Conservation (phyloP, 2,797 vertebrate genomes). For the Lepilemur septentrionalis region DNA sequence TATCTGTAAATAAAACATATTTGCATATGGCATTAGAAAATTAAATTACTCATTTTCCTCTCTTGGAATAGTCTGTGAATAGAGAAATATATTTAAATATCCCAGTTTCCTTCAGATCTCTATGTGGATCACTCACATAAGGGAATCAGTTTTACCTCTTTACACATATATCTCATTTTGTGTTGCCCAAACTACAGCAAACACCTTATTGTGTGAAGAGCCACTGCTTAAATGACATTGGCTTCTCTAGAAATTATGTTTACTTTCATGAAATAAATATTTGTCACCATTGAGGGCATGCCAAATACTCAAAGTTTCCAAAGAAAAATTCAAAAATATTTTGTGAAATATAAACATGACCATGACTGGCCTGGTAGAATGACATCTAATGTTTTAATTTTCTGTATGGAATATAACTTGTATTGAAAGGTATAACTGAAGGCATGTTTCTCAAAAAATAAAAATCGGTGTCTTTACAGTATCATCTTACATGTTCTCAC, state of each 20-base stretch:
- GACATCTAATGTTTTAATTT: constrained; percentile 11
- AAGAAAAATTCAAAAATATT: neutral
- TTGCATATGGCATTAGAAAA: neutral
- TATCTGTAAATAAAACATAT: constrained; percentile 15
- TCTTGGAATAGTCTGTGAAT: neutral
- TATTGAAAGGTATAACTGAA: neutral
- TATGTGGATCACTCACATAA: neutral
- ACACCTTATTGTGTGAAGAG: neutral
- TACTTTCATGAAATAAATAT: neutral
- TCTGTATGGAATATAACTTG: neutral
- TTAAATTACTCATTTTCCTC: constrained; percentile 5
- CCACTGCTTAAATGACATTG: neutral
- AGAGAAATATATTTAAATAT: neutral
- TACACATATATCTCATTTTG: neutral
- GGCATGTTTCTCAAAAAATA: constrained; percentile 8
- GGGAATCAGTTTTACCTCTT: neutral
- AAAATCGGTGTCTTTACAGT: neutral
- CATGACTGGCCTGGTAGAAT: neutral
- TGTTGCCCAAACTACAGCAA: neutral
- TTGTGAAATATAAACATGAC: neutral
- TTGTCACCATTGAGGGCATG: neutral
- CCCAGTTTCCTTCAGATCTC: neutral
- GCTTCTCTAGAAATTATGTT: neutral
- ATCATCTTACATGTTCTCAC: neutral
- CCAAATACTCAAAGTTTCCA: neutral